phyloP scores from a whole-genome alignment of 2,113 vertebrate species.

The Pygoscelis adeliae region DNA sequence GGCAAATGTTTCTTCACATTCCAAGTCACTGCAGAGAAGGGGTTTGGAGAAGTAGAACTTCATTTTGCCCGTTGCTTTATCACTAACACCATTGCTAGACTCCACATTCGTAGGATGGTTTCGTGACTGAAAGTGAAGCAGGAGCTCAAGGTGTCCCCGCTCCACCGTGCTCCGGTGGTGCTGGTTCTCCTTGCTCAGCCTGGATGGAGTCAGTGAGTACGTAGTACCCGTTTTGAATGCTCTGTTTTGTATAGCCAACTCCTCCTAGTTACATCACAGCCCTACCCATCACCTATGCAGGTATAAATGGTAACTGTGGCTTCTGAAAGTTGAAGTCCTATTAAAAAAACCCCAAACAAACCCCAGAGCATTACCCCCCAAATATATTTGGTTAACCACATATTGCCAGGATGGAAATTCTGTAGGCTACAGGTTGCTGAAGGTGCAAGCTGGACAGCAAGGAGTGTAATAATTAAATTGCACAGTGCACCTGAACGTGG shows the following conservation, averaged over 20 bases:
- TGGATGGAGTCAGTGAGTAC: not conserved
- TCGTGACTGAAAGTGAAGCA: not conserved
- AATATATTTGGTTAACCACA: not conserved
- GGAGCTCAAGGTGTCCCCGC: no score
- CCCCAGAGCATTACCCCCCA: not conserved
- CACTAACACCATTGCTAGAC: not conserved
- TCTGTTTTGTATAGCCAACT: not conserved
- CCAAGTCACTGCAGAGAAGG: not conserved
- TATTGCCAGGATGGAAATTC: not conserved
- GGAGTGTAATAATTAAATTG: not conserved
- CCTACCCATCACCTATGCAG: no score
- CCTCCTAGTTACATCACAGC: not conserved
- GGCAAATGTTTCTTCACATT: not conserved
- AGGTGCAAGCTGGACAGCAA: not conserved
- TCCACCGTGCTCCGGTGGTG: accelerated
- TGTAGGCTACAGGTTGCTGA: not conserved
- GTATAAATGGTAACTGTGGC: not conserved
- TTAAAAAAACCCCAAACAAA: not conserved
- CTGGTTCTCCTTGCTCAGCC: not conserved
- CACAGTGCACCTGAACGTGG: not conserved
- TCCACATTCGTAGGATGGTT: not conserved
- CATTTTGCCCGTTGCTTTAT: not conserved
- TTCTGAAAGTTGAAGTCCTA: not conserved
- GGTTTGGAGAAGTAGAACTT: not conserved
- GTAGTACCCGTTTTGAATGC: not conserved